phyloP scores from a whole-genome alignment of 53 echinoderm and acorn worm species.

The Stichopus horrens region DNA sequence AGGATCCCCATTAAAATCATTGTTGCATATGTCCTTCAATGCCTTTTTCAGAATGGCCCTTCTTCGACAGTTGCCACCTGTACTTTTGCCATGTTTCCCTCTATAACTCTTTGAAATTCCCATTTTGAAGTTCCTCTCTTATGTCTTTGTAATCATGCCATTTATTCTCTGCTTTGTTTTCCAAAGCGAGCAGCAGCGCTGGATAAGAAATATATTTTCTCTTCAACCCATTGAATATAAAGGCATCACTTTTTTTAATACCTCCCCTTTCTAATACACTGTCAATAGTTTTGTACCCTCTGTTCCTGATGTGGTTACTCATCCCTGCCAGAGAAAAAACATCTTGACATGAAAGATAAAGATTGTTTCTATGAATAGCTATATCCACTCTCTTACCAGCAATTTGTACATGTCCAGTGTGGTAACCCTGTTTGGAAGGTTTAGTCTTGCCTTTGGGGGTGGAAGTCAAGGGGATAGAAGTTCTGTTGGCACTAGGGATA shows the following conservation, averaged over 20 bases:
- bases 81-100: background rate
- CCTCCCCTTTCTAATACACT: background rate
- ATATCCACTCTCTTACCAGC: background rate
- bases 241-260: background rate
- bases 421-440: background rate
- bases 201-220: slow-evolving; percentile 1
- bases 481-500: too few relatives aligned
- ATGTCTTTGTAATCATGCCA: background rate
- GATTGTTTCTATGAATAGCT: background rate
- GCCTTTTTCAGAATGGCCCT: background rate
- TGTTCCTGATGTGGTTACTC: background rate
- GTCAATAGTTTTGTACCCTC: slow-evolving; percentile 9
- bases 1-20: background rate
- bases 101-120: background rate
- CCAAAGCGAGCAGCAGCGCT: background rate
- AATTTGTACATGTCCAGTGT: background rate
- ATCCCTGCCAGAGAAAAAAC: background rate
- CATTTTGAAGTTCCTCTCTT: background rate
- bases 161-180: background rate
- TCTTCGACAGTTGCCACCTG: background rate
- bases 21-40: background rate
- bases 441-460: too few relatives aligned
- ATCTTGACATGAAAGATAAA: background rate
- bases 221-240: background rate
- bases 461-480: too few relatives aligned